phyloP scores from a whole-genome alignment of 2,113 vertebrate species.

The Oenanthe melanoleuca region DNA sequence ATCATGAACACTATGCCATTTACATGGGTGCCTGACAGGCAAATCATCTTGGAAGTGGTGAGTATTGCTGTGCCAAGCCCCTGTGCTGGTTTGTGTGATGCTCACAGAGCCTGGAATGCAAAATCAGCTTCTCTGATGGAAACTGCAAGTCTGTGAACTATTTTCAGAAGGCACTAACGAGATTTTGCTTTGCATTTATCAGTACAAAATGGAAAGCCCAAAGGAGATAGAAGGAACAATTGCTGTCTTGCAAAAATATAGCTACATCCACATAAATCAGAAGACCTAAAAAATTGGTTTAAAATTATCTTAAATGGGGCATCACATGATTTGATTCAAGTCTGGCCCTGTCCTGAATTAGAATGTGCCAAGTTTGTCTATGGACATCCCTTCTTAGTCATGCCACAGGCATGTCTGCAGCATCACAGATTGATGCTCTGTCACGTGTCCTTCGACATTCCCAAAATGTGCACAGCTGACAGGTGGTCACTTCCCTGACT shows the following conservation, averaged over 20 bases:
- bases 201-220: neutral
- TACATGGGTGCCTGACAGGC: neutral
- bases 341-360: neutral
- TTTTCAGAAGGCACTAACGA: neutral
- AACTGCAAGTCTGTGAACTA: neutral
- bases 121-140: neutral
- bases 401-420: neutral
- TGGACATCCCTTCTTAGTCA: neutral
- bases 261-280: neutral
- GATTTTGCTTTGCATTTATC: neutral
- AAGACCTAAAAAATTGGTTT: neutral
- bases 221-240: neutral
- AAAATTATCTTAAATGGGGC: neutral
- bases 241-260: neutral
- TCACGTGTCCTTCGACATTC: accelerated
- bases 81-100: neutral
- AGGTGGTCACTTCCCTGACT: neutral
- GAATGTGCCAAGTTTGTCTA: neutral
- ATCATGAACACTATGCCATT: neutral
- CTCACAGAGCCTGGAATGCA: neutral
- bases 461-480: neutral
- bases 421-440: neutral
- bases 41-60: conserved; percentile 4
- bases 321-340: neutral
- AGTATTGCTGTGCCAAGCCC: neutral